Evolutionary conservation across 2,797 vertebrate genomes (phyloP).

Genomic region (Glossophaga mutica): DNA sequence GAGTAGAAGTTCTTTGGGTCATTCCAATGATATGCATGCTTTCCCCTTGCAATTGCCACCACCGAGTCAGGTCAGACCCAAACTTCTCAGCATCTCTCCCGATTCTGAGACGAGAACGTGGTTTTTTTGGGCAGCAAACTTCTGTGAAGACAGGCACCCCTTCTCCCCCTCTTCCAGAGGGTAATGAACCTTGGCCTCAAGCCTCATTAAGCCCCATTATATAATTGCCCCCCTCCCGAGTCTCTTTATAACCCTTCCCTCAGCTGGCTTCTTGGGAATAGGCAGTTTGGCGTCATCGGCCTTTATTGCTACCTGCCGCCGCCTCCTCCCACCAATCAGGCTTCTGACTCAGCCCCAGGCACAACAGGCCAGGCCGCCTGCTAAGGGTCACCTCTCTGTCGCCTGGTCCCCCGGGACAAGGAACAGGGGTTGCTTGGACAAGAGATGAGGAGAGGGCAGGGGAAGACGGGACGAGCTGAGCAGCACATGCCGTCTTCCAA

Average conservation of each 20-base stretch:
- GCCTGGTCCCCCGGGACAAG: not conserved
- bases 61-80: not conserved
- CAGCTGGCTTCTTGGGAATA: not conserved
- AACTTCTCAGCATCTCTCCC: not conserved
- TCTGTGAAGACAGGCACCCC: not conserved
- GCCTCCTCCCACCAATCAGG: not conserved
- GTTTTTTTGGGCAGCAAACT: not conserved
- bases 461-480: accelerated
- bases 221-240: constrained; percentile 38
- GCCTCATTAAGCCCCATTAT: constrained; percentile 68
- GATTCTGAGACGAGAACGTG: not conserved
- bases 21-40: accelerated
- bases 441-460: not conserved
- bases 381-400: not conserved
- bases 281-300: not conserved
- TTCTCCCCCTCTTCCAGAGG: not conserved
- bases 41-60: not conserved
- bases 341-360: constrained; percentile 25
- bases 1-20: not conserved
- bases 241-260: constrained; percentile 21
- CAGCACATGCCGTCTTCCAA: not conserved
- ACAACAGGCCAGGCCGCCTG: not conserved
- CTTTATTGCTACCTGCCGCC: constrained; percentile 33
- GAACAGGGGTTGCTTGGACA: not conserved
- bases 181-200: constrained; percentile 61